Evolutionary conservation across 2,797 vertebrate species (phyloP), one percentile per base, ranked within the genome.

Genomic region (Chromis chromis): DNA sequence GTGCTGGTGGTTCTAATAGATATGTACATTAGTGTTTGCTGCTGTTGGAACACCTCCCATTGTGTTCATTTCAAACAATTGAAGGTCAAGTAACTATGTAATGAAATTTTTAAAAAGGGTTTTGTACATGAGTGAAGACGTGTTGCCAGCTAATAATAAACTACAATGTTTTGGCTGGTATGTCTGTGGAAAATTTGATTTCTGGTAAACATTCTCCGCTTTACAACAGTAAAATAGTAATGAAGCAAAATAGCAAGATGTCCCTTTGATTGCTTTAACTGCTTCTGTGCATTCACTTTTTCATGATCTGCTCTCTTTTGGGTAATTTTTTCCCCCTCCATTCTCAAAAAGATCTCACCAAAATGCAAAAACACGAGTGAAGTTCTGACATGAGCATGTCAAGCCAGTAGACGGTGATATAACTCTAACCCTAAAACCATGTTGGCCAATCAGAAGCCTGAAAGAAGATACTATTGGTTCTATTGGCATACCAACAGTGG

Each of bases 41-140:
- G 65, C 31, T 60, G 2, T 28, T 36, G 40, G 31, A 62, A 66
- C 33, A 9, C 21, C 17, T 75, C 50, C 24, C 17, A 14, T 73
- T 60, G 10, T 21, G 42, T 54, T 78, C 31, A 21, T 9, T 12
- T 57, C 10, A 65, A 65, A 76, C 56, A 78, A 56, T 46, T 76
- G 69, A 80, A 82, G 68, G 54, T 81, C 59, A 77, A 69, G 46
- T 36, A 59, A 57, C 12, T 58, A 49, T 44, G 17, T 2, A 27
- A 6, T 52, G 31, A 58, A 27, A n/a, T n/a, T 63, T 22, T 21
- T 2, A 27, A 53, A 24, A 3, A 33, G 6, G 17, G 17, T 36
- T 54, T 44, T 42, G 22, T 21, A 31, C 22, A 19, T 50, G 10
- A 17, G 21, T 31, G 9, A 42, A 59, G 62, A 56, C 13, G 24